These are phyloP conservation scores for Ancistrus triradiatus DNA, from an alignment of 2,113 vertebrate genomes.

Conservation along the genomic window DNA sequence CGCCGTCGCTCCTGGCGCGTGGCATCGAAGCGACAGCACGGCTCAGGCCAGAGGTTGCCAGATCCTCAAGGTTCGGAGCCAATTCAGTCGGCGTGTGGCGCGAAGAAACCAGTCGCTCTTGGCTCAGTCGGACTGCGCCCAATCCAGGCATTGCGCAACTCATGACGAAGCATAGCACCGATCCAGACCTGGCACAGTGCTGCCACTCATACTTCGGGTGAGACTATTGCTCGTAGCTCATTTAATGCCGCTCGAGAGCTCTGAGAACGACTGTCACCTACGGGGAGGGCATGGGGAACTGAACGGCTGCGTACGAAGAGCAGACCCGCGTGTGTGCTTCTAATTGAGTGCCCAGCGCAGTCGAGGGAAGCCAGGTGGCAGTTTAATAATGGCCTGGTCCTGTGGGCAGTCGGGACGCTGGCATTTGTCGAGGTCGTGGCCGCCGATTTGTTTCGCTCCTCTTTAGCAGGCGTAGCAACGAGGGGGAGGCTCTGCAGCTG, in stretches of 20 bases:
- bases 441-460: slow-evolving; percentile 46
- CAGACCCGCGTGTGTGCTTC: neutral
- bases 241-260: neutral
- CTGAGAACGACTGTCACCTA: neutral
- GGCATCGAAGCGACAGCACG: slow-evolving; percentile 5
- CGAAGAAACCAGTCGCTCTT: neutral
- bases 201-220: neutral
- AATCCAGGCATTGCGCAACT: neutral
- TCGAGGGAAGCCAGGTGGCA: slow-evolving; percentile 33
- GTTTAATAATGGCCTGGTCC: slow-evolving; percentile 42
- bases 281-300: neutral
- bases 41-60: slow-evolving; percentile 9
- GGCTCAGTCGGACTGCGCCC: neutral
- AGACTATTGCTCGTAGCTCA: neutral
- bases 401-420: slow-evolving; percentile 4
- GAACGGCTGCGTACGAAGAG: neutral
- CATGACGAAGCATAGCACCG: neutral
- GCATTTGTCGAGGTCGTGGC: slow-evolving; percentile 21
- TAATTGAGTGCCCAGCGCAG: slow-evolving; percentile 39
- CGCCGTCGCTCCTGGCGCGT: slow-evolving; percentile 12
- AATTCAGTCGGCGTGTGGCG: neutral
- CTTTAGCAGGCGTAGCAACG: slow-evolving; percentile 50
- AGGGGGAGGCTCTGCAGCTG: slow-evolving; percentile 50
- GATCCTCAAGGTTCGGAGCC: neutral
- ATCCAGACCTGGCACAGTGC: neutral